Base-by-base conservation (phyloP, 2,888 invertebrate species). In the Drosophila kambysellisi region DNA sequence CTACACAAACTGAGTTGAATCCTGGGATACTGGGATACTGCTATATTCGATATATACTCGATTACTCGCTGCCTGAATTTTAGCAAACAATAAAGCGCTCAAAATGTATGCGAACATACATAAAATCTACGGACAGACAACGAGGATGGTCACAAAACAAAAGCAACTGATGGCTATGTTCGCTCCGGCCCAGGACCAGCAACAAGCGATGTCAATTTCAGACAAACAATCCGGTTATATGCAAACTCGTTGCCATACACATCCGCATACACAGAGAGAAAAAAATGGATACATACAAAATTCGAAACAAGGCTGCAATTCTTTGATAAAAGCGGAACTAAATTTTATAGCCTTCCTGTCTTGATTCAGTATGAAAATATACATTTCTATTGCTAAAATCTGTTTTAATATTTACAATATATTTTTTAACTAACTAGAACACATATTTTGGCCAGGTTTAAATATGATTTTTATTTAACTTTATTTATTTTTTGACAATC, bases 61-160 rank as follows among this genome's bases (percentile, higher is more conserved):
- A 82, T 87, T 77, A 77, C 74, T 74, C 68, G 66, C 57, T 76
- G 90, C 70, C 80, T 71, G 72, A 75, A 80, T 83, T 90, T 88
- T 60, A 73, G 83, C 87, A 83, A 86, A 85, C 85, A 85, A 85
- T 85, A 90, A 90, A 85, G 90, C 87, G 74, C 83, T 90, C 81
- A 88, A 80, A 88, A 74, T 85, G 77, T 88, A 82, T 84, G 85
- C 72, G 87, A 77, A 70, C 64, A 66, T 52, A 77, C 74, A 86
- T 89, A 89, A 90, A 85, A 90, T 90, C 90, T 74, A 83, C 78
- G 70, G 57, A 70, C 88, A 77, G 89, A 86, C 89, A 53, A 70
- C 54, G 73, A 77, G 64, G 56, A 58, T 69, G 83, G 51, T 50
- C 80, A 67, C 65, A 69, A 73, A 65, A 56, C 57, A 57, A 57